phyloP scores from a whole-genome alignment of 2,888 invertebrate species.

The Timema podura region DNA sequence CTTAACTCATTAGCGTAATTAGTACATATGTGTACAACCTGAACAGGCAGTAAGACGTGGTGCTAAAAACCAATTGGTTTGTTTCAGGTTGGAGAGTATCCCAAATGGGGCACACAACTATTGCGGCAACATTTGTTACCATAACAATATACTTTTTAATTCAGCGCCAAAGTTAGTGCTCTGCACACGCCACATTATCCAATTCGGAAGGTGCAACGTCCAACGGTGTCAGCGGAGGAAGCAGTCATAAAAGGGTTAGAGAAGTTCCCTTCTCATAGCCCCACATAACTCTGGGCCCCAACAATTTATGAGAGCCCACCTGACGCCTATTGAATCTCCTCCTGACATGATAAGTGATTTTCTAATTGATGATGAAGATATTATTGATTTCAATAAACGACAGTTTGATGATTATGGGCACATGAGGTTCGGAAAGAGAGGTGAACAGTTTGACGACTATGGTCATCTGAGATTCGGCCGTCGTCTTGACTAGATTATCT shows the following conservation, averaged over 20 bases:
- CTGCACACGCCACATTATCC: slow-evolving; percentile 19
- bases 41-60: no score
- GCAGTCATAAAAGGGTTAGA: background rate
- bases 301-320: slow-evolving; percentile 14
- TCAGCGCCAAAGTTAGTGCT: slow-evolving; percentile 5
- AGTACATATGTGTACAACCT: no score
- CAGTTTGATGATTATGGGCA: slow-evolving; percentile 58
- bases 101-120: slow-evolving; percentile 18
- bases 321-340: slow-evolving; percentile 17
- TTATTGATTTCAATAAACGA: slow-evolving; percentile 45
- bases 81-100: no score
- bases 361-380: slow-evolving; percentile 21
- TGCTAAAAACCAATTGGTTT: no score
- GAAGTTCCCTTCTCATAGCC: background rate
- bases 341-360: slow-evolving; percentile 18
- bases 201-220: slow-evolving; percentile 7
- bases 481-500: slow-evolving; percentile 34
- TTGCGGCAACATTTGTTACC: slow-evolving; percentile 17
- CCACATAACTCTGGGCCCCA: background rate
- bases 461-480: slow-evolving; percentile 71
- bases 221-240: background rate
- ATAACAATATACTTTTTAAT: slow-evolving; percentile 20
- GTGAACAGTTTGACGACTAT: slow-evolving; percentile 66
- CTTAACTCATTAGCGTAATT: no score
- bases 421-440: slow-evolving; percentile 57